A percentile compares a stretch with the other conserved stretches of the same genome.
Conservation (phyloP, 2,888 invertebrate genomes). For the Brachynemurus nebulosus region DNA sequence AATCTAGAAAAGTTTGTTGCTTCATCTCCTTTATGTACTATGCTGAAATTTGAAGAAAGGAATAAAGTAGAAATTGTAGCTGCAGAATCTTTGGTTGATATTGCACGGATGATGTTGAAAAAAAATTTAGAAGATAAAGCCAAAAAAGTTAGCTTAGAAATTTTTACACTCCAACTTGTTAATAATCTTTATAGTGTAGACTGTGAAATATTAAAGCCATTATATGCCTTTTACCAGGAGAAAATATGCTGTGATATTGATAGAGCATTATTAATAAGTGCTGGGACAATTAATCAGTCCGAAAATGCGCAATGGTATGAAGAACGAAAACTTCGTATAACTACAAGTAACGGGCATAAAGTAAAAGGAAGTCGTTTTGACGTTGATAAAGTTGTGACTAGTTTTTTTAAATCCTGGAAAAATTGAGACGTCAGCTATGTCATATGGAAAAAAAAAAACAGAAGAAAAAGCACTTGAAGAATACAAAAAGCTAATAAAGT, state of each 20-base stretch:
- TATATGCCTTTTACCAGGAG: constrained; percentile 12
- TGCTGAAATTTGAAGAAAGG: constrained; percentile 12
- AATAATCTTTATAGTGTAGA: constrained; percentile 10
- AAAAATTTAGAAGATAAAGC: constrained; percentile 10
- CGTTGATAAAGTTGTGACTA: constrained; percentile 13
- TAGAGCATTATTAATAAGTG: constrained; percentile 9
- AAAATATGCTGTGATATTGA: constrained; percentile 12
- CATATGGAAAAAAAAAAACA: constrained; percentile 16
- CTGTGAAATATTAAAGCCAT: constrained; percentile 9
- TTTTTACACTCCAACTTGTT: constrained; percentile 11
- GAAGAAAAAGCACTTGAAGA: constrained; percentile 14
- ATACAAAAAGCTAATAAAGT: constrained; percentile 13
- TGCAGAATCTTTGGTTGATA: constrained; percentile 12
- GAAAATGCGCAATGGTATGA: constrained; percentile 12
- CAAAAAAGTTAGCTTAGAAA: constrained; percentile 11
- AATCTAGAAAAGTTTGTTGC: constrained; percentile 6
- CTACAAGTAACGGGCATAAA: constrained; percentile 16
- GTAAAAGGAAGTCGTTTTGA: constrained; percentile 15
- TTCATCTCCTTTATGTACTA: constrained; percentile 11
- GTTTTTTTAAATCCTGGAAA: constrained; percentile 13
- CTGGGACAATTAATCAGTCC: constrained; percentile 14
- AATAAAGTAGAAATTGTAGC: constrained; percentile 13
- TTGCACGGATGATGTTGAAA: constrained; percentile 9
- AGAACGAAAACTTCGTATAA: constrained; percentile 12
- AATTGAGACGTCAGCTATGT: constrained; percentile 11